phyloP scores from a whole-genome alignment of 2,888 invertebrate species.

The Girardia tigrina region DNA sequence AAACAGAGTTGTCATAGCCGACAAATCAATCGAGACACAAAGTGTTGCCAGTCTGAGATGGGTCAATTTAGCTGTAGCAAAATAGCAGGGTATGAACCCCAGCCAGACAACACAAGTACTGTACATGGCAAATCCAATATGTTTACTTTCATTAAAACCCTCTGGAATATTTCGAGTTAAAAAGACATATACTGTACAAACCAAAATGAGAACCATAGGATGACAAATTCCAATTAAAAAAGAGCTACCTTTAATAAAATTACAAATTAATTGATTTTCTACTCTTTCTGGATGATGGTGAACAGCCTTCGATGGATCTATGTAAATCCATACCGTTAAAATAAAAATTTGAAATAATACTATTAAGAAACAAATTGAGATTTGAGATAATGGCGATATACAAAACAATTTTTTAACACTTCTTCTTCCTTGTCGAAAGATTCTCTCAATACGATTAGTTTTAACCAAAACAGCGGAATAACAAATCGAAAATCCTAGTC shows the following conservation, averaged over 20 bases:
- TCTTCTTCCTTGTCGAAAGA: constrained; percentile 49
- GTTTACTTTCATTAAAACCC: constrained; percentile 52
- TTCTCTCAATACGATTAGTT: constrained; percentile 50
- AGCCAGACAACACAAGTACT: constrained; percentile 64
- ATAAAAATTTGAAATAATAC: constrained; percentile 56
- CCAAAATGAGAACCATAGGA: constrained; percentile 72
- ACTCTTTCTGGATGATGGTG: constrained; percentile 77
- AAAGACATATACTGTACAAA: constrained; percentile 53
- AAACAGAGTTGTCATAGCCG: constrained; percentile 77
- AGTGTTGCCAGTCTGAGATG: constrained; percentile 79
- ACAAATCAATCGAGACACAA: constrained; percentile 83
- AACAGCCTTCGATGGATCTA: constrained; percentile 73
- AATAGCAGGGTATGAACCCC: constrained; percentile 57
- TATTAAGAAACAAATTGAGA: constrained; percentile 49
- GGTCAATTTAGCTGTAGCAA: constrained; percentile 52
- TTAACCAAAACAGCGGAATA: constrained; percentile 51
- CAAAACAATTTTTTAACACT: constrained; percentile 50
- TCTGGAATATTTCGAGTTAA: constrained; percentile 52
- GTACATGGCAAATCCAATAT: constrained; percentile 63
- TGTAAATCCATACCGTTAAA: constrained; percentile 77
- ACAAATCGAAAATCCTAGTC: constrained; percentile 49
- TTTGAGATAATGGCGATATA: constrained; percentile 52
- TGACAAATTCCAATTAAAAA: constrained; percentile 60
- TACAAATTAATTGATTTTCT: constrained; percentile 76
- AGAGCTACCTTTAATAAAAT: constrained; percentile 65